These are phyloP conservation scores for Pelochelys cantorii DNA, from an alignment of 2,797 vertebrate species.

Conservation along the genomic window DNA sequence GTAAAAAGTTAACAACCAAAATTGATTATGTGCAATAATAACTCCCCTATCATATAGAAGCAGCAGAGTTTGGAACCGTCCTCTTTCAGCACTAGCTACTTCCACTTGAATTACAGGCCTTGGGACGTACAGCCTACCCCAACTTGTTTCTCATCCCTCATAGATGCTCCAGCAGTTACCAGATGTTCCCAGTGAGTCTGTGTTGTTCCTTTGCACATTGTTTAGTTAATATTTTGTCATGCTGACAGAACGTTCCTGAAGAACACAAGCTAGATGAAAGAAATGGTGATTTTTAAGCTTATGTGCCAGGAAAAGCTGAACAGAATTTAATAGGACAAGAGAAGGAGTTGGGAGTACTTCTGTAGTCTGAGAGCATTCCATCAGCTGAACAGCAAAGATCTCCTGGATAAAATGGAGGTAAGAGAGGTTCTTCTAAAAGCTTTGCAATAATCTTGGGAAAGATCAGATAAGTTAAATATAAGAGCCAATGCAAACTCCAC, in stretches of 20 bases:
- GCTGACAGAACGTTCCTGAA: background rate
- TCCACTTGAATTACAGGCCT: background rate
- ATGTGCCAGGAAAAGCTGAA: background rate
- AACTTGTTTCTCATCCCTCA: background rate
- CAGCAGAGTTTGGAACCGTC: background rate
- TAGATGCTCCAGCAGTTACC: background rate
- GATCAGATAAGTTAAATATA: background rate
- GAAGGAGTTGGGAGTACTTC: too few relatives aligned
- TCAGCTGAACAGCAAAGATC: background rate
- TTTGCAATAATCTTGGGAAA: background rate
- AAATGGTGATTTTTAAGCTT: background rate
- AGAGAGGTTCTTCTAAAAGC: background rate
- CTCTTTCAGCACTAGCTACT: background rate
- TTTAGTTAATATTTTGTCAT: background rate
- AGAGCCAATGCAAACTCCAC: background rate
- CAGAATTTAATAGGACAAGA: background rate
- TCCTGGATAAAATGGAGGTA: background rate
- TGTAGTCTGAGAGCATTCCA: background rate
- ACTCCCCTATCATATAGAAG: background rate
- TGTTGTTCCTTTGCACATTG: background rate
- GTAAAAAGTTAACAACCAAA: background rate
- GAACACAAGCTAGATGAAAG: background rate
- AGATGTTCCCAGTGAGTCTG: background rate
- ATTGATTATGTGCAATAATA: background rate
- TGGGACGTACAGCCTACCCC: background rate